Conservation (phyloP, 92 coral and sea anemone genomes). For the Chrysogorgia sp. region DNA sequence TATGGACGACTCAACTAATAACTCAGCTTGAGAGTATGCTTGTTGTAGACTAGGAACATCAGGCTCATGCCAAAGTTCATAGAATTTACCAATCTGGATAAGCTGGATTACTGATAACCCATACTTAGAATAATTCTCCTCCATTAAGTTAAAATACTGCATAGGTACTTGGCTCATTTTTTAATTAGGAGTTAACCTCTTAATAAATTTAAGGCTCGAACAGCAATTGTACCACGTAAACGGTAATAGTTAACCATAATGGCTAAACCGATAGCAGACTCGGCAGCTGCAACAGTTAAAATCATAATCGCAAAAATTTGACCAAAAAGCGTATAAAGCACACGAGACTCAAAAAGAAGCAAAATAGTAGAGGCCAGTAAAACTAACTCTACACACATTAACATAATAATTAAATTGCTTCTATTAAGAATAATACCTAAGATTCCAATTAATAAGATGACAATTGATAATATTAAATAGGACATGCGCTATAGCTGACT, state of each 20-base stretch:
- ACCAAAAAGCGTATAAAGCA: conserved; percentile 56
- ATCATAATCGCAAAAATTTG: conserved; percentile 54
- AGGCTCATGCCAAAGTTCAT: conserved; percentile 60
- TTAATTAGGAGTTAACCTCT: conserved; percentile 55
- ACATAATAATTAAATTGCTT: conserved; percentile 37
- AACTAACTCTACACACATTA: conserved; percentile 46
- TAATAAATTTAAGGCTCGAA: conserved; percentile 59
- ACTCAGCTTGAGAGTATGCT: conserved; percentile 55
- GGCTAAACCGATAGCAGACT: conserved; percentile 59
- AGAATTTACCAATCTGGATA: conserved; percentile 59
- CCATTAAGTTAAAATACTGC: conserved; percentile 51
- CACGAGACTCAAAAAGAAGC: conserved; percentile 55
- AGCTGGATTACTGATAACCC: conserved; percentile 58
- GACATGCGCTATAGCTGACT: no score
- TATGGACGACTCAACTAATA: conserved; percentile 48
- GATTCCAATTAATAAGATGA: conserved; percentile 51
- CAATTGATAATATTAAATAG: conserved; percentile 52
- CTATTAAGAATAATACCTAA: conserved; percentile 54
- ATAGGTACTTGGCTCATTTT: conserved; percentile 50
- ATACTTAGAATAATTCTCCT: conserved; percentile 51
- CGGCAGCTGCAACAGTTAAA: conserved; percentile 59
- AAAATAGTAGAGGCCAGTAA: conserved; percentile 49
- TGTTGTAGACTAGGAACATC: conserved; percentile 46
- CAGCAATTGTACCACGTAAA: conserved; percentile 60
- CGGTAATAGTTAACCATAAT: conserved; percentile 56